Evolutionary conservation across 2,797 vertebrate species (phyloP), one percentile per base, ranked within the genome.

Genomic region (Alauda arvensis): DNA sequence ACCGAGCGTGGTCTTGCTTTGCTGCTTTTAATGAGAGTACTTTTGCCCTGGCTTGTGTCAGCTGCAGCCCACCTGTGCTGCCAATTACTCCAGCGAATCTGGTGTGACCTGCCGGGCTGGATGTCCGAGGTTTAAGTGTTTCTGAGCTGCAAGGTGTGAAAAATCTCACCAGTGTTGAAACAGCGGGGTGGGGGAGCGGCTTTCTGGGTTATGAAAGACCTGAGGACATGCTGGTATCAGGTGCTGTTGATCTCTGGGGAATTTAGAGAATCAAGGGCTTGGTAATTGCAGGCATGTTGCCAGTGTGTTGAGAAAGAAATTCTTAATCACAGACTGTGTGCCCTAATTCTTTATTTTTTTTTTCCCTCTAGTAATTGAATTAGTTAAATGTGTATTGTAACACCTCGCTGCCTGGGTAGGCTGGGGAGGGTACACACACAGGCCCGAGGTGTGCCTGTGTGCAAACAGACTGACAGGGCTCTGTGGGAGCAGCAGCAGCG

Each of bases 1-100:
- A 2, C 42, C 1, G 29, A 87, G 71, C 42, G 0, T 68, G 69
- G 72, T 52, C 86, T 77, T 57, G 78, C 72, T 89, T 90, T 83
- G 72, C 92, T 76, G 81, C 57, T 80, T 84, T 93, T 95, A 95
- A 95, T 91, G 91, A 94, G 90, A 77, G 59, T n/a, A 29, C 83
- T 90, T 91, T 91, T 76, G 79, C 92, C 92, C 87, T 71, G 85
- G 87, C 68, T 91, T 88, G 74, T 91, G 75, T 93, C 85, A 87
- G 92, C 79, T 39, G 8, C 85, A 63, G 86, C 92, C 93, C 93
- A 94, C 87, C 95, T 94, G 92, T 37, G 60, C 87, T 94, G 95
- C 95, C 92, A 95, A 94, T 95, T 94, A 95, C 71, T 69, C 71
- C 2, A 9, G 69, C 8, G 23, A 79, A 88, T 90, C 83, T 83